Conservation (phyloP, 2,113 vertebrate genomes). For the Phrynocephalus versicolor region DNA sequence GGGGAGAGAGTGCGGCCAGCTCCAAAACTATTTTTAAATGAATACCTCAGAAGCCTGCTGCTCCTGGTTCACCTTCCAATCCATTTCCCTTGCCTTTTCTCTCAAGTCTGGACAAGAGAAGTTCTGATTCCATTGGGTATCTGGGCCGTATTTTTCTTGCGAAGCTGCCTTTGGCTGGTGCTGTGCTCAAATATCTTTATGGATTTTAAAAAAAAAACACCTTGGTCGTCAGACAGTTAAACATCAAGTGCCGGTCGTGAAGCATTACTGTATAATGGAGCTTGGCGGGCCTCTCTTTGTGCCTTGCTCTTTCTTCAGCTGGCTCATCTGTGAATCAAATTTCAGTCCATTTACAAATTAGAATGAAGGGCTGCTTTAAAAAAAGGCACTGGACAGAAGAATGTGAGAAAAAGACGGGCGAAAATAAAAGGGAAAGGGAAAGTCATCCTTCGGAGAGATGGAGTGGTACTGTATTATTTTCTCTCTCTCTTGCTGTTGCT, state of each 20-base stretch:
- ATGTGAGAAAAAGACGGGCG: constrained; percentile 1
- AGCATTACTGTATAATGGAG: background rate
- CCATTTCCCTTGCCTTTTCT: background rate
- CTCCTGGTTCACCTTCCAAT: constrained; percentile 5
- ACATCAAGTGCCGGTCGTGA: constrained; percentile 15
- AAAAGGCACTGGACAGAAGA: constrained; percentile 18
- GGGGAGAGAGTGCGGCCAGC: background rate
- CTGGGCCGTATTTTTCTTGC: constrained; percentile 23
- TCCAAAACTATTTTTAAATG: constrained; percentile 47
- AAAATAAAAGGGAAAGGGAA: constrained; percentile 6
- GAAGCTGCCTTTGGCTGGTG: constrained; percentile 21
- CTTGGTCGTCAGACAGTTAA: constrained; percentile 21
- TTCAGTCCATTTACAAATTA: background rate
- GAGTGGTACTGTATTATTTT: background rate
- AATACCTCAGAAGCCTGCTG: constrained; percentile 3
- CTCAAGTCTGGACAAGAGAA: background rate
- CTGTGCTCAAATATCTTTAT: constrained; percentile 25
- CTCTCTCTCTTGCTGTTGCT: background rate
- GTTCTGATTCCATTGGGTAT: constrained; percentile 17
- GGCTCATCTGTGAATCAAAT: constrained; percentile 12
- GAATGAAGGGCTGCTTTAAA: constrained; percentile 39
- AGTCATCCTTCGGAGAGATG: constrained; percentile 35
- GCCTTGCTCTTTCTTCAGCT: constrained; percentile 37
- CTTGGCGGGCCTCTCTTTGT: background rate
- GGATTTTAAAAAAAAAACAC: constrained; percentile 25